Base-by-base conservation (phyloP, 1,140 invertebrate genomes). In the Zaprionus tsacasi region DNA sequence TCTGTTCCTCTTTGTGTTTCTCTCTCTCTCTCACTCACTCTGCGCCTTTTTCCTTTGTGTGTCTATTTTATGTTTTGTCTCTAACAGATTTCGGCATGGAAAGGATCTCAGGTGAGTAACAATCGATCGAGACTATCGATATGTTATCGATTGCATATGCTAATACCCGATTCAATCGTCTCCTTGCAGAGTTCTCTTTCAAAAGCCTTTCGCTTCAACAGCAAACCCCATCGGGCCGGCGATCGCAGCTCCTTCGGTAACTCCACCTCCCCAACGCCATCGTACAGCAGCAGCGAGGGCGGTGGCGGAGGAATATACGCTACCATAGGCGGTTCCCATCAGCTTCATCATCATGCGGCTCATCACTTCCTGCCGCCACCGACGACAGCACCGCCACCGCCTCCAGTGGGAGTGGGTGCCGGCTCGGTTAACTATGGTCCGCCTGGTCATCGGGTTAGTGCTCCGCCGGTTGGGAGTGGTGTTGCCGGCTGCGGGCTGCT, bases 311-410 rank as follows among this genome's bases (percentile, higher is more conserved):
- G 92, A 88, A 92, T 89, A 82, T 92, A 92, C 79, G 92, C 92
- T 80, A 92, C 91, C 70, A 91, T 92, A 92, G 89, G 45, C 45
- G 21, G 94, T 93, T 45, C 70, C 0, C 75, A 78, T 21, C 78
- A 95, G 94, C 81, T 93, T 95, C 93, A 76, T 45, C 40, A 10
- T 61, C 74, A 35, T 35, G 35, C 68, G 50, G 65, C 67, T 7
- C 73, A 91, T 50, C 88, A 91, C 36, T 91, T 79, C 70, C 94
- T 93, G 10, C 94, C 93, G 33, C 94, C 93, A 15, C 94, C 94
- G 38, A 94, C 94, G 75, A 94, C 93, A 7, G 94, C 93, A 75
- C 94, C 93, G 76, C 93, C 89, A 27, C 93, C 91, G 17, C 92
- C 94, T 7, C 93, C 83, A 13, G 55, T 71, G 40, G n/a, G n/a